Evolutionary conservation across 2,888 invertebrate species (phyloP), one percentile per base, ranked within the genome.

Genomic region (Torymus auratus): DNA sequence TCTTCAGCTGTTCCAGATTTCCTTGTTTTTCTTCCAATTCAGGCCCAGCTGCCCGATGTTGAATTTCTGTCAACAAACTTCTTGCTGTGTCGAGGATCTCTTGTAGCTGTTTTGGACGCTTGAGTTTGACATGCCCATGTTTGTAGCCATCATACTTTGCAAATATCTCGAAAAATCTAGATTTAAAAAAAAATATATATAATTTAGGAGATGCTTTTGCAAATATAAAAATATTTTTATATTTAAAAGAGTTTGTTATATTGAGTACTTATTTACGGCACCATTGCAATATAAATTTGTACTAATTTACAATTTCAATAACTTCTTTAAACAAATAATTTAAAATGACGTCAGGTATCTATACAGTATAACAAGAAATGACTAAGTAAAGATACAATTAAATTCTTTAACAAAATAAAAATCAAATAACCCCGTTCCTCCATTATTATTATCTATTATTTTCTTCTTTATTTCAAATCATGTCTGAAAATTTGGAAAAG

Each of bases 21-120:
- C 97, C 97, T 88, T 97, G 97, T 89, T 99, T 98, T 91, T 99
- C 99, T 89, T 98, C 98, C 55, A 99, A 95, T 92, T 98, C 98
- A 0, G 96, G 96, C 88, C 97, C 97, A 7, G 96, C 96, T 82
- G 96, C 95, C 74, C 96, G 94, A 78, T 96, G 96, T 90, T 97
- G 96, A 84, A 97, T 97, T 91, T 98, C 98, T 0, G 95, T 94
- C 23, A 99, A 92, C 76, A 99, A 92, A 81, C 96, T 96, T 70
- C 99, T 94, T 1, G 99, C 97, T 82, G 99, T 98, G 90, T 99
- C 99, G 85, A 99, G 92, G 84, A 99, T 98, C 92, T 99, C 99
- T 90, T 98, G 98, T 83, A 99, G 92, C 89, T 99, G 98, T 88
- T 98, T 98, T 0, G 99, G 99, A 79, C 97, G 94, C 92, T 99